Percentiles rank a stretch among this genome's conserved stretches.
Evolutionary conservation across 2,113 vertebrate species (phyloP).

Genomic region (Empidonax alnorum): DNA sequence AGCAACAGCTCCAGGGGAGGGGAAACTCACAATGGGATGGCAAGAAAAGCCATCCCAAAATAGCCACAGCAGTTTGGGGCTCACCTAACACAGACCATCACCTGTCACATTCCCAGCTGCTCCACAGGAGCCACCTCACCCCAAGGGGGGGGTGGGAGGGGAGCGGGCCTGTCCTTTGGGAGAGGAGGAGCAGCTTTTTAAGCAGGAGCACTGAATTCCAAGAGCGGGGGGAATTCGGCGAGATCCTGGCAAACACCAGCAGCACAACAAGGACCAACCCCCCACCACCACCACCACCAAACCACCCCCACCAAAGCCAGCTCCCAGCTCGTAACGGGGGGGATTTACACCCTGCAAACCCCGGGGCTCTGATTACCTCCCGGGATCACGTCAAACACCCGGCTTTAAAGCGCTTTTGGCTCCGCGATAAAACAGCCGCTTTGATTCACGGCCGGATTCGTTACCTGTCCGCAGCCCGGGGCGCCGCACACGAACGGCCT

Average conservation of each 20-base stretch:
- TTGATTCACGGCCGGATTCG: conserved; percentile 75
- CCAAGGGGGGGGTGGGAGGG: neutral
- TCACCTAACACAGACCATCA: neutral
- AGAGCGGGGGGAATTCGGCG: neutral
- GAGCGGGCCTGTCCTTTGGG: fast-evolving
- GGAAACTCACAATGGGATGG: neutral
- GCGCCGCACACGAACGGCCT: conserved; percentile 96
- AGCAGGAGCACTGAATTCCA: neutral
- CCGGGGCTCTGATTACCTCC: conserved; percentile 68
- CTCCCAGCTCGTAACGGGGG: conserved; percentile 64
- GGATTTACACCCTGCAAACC: conserved; percentile 72
- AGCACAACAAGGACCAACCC: neutral
- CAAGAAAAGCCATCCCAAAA: neutral
- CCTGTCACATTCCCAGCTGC: conserved; percentile 49
- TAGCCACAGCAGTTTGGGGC: neutral
- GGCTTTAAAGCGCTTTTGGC: conserved; percentile 72
- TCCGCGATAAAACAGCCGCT: conserved; percentile 75
- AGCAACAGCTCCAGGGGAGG: neutral
- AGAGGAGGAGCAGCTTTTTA: neutral
- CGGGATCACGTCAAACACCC: conserved; percentile 61
- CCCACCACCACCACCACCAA: neutral
- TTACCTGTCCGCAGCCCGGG: conserved; percentile 97
- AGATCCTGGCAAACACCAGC: neutral
- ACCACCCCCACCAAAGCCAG: neutral
- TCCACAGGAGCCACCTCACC: neutral